Percentiles rank a stretch among this genome's conserved stretches.
Conservation (phyloP, 2,888 invertebrate species). For the Oeneis ivallda region DNA sequence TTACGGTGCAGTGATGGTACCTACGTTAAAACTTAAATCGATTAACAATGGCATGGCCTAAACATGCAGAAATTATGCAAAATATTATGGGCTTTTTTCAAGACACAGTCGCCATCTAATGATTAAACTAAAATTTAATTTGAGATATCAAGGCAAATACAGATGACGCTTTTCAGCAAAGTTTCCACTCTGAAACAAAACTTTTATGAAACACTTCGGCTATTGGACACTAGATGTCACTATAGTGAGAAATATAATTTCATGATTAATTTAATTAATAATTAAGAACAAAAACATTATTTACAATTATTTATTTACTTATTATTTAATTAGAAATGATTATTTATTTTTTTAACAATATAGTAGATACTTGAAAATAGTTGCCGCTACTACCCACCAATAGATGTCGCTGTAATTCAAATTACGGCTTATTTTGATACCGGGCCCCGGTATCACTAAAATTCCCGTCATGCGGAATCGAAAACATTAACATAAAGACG, state of each 20-base stretch:
- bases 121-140: background rate
- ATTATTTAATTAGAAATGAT: background rate
- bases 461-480: no score
- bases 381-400: background rate
- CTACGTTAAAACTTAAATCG: no score
- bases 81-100: background rate
- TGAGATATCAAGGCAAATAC: background rate
- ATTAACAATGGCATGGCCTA: no score
- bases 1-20: no score
- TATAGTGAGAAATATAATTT: background rate
- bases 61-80: background rate
- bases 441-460: no score
- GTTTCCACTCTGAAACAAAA: background rate
- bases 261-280: no score
- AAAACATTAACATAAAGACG: no score
- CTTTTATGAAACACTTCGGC: background rate
- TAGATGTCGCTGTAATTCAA: background rate
- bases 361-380: no score
- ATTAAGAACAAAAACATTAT: no score
- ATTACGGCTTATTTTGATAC: no score
- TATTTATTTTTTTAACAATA: background rate
- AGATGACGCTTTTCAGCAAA: slow-evolving; percentile 1
- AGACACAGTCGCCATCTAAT: background rate
- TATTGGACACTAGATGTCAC: slow-evolving; percentile 6
- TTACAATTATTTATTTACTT: no score